A percentile compares a stretch with the other conserved stretches of the same genome.
These are phyloP conservation scores for Falco peregrinus DNA, from an alignment of 2,797 vertebrate species.

Conservation along the genomic window DNA sequence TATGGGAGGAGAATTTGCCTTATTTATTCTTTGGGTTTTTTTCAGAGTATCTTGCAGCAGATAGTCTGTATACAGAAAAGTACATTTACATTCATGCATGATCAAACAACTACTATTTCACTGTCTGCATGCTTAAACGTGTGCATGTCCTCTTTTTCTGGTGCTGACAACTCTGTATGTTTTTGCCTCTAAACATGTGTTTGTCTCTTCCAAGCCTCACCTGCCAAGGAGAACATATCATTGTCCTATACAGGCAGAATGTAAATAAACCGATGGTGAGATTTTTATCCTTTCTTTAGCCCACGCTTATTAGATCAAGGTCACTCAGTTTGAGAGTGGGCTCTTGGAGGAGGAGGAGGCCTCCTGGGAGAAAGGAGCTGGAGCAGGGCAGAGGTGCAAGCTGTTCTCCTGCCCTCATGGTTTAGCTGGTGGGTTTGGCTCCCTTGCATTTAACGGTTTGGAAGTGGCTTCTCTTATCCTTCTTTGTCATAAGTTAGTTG, in stretches of 20 bases:
- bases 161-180: conserved; percentile 40
- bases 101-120: conserved; percentile 26
- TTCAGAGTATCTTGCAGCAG: not conserved
- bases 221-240: conserved; percentile 30
- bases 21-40: not conserved
- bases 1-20: not conserved
- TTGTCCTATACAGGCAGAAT: conserved; percentile 38
- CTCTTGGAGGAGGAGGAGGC: not conserved
- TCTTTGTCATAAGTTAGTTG: not conserved
- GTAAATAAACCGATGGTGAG: conserved; percentile 22
- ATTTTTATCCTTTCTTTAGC: not conserved
- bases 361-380: not conserved
- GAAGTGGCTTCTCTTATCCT: not conserved
- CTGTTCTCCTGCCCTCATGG: not conserved
- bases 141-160: not conserved
- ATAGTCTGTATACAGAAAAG: not conserved
- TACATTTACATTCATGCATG: not conserved
- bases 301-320: not conserved
- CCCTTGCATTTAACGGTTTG: not conserved
- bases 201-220: conserved; percentile 61
- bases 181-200: conserved; percentile 44
- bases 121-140: conserved; percentile 12
- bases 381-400: not conserved
- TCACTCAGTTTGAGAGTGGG: not conserved
- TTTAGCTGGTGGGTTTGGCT: not conserved